These are phyloP conservation scores for Ardeotis arabs DNA, from an alignment of 2,113 vertebrate genomes.

Conservation along the genomic window DNA sequence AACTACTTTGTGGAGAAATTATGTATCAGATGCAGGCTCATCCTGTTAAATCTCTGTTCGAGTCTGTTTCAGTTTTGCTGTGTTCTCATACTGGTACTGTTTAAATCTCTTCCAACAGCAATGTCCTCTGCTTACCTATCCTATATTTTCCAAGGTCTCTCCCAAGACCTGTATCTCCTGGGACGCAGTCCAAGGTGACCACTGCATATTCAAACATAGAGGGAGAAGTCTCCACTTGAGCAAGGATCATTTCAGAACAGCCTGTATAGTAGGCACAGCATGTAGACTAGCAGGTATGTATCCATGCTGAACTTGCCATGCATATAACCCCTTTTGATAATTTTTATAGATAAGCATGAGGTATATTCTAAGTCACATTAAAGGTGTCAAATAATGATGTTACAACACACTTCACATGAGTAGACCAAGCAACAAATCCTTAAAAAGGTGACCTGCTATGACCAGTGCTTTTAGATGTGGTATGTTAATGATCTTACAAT, in stretches of 20 bases:
- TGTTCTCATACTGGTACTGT: background rate
- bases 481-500: background rate
- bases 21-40: background rate
- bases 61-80: background rate
- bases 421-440: background rate
- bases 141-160: background rate
- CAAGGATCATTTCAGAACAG: background rate
- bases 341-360: background rate
- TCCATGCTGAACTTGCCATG: background rate
- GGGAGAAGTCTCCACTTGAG: background rate
- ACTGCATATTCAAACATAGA: background rate
- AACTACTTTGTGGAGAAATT: slow-evolving; percentile 1
- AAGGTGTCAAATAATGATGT: background rate
- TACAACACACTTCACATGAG: background rate
- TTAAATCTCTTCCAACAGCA: background rate
- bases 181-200: background rate
- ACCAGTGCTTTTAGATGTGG: background rate
- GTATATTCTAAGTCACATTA: background rate
- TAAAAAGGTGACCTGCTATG: background rate
- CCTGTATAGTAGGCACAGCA: background rate
- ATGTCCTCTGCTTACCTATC: background rate
- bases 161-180: background rate
- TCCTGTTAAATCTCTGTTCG: background rate
- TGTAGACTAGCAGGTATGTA: background rate
- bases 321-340: background rate